Conservation (phyloP, 2,797 vertebrate genomes). For the Danionella dracula region DNA sequence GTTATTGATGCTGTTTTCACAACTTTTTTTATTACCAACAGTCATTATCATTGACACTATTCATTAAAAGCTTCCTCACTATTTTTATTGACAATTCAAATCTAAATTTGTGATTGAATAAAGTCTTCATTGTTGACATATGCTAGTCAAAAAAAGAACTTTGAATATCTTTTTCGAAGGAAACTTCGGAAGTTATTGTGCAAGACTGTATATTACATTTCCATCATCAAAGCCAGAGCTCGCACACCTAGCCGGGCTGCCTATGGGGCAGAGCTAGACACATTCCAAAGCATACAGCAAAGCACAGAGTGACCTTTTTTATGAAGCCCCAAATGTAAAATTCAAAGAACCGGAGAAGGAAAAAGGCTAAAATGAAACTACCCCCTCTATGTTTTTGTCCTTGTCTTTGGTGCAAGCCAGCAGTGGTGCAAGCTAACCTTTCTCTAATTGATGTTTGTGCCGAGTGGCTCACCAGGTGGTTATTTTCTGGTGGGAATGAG, state of each 20-base stretch:
- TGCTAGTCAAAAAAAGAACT: too few relatives aligned
- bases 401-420: constrained; percentile 50
- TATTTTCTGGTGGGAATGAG: constrained; percentile 56
- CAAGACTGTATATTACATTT: background rate
- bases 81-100: too few relatives aligned
- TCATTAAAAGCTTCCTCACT: too few relatives aligned
- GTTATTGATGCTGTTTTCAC: constrained; percentile 13
- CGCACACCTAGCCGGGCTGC: background rate
- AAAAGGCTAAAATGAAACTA: constrained; percentile 49
- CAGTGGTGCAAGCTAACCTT: constrained; percentile 71
- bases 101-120: too few relatives aligned
- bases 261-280: constrained; percentile 5
- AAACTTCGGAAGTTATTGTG: too few relatives aligned
- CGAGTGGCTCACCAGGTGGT: constrained; percentile 52
- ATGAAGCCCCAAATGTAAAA: constrained; percentile 46
- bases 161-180: constrained; percentile 43
- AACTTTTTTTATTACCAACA: too few relatives aligned
- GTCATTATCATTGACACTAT: too few relatives aligned
- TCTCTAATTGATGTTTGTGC: constrained; percentile 72
- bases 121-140: too few relatives aligned
- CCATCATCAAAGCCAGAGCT: constrained; percentile 4
- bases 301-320: constrained; percentile 56
- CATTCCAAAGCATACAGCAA: constrained; percentile 14
- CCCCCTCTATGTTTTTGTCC: constrained; percentile 39
- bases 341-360: constrained; percentile 37